Evolutionary conservation across 2,888 invertebrate species (phyloP).

Genomic region (Drosophila falleni): DNA sequence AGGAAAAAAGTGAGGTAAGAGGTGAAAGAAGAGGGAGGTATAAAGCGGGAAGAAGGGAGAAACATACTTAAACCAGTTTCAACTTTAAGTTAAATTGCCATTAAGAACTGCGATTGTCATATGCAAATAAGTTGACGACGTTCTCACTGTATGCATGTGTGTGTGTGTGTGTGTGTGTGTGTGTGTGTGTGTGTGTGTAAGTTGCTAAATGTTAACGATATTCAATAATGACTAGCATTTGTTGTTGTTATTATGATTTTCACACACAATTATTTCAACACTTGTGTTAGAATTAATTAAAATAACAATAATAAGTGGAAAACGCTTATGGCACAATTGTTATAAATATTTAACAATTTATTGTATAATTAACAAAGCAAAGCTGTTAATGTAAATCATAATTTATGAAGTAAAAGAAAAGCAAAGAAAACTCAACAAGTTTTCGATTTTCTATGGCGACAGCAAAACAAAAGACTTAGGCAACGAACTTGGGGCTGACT

Average conservation of each 20-base stretch:
- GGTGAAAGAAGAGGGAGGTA: background rate
- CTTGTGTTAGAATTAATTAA: slow-evolving; percentile 17
- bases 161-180: background rate
- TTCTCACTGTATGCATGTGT: background rate
- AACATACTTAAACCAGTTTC: slow-evolving; percentile 28
- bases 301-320: background rate
- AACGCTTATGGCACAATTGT: slow-evolving; percentile 2
- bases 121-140: slow-evolving; percentile 25
- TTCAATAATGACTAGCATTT: slow-evolving; percentile 29
- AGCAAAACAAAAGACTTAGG: slow-evolving; percentile 77
- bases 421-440: background rate
- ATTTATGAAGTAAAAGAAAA: background rate
- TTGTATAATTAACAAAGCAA: slow-evolving; percentile 31
- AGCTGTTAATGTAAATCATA: slow-evolving; percentile 12
- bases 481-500: slow-evolving; percentile 65
- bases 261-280: slow-evolving; percentile 51
- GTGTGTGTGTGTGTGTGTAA: background rate
- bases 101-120: slow-evolving; percentile 32
- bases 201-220: slow-evolving; percentile 26
- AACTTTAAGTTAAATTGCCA: slow-evolving; percentile 28
- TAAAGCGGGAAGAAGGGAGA: background rate
- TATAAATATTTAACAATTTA: slow-evolving; percentile 42
- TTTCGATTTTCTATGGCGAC: background rate
- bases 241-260: slow-evolving; percentile 13
- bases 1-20: background rate